Evolutionary conservation across 2,888 invertebrate species (phyloP).

Genomic region (Chrysotoxum bicinctum): DNA sequence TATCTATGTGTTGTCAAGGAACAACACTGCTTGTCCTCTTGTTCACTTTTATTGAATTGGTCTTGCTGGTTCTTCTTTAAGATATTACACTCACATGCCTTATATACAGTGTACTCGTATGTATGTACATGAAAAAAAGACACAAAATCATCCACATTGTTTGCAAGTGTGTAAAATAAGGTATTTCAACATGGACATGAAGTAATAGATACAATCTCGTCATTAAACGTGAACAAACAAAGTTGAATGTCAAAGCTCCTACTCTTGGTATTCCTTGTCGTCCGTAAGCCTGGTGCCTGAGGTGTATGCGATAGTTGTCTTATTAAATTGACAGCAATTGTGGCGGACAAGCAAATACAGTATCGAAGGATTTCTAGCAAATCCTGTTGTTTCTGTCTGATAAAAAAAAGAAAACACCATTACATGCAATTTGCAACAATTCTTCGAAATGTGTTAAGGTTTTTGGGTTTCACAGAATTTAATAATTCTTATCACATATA

Average conservation of each 20-base stretch:
- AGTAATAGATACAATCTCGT: conserved; percentile 30
- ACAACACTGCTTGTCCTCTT: not conserved
- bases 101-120: not conserved
- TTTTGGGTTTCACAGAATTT: too few relatives aligned
- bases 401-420: not conserved
- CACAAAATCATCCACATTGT: not conserved
- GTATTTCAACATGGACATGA: not conserved
- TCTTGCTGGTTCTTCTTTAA: not conserved
- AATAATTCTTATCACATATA: too few relatives aligned
- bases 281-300: not conserved
- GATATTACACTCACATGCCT: not conserved
- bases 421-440: not conserved
- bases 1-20: not conserved
- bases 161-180: conserved; percentile 2
- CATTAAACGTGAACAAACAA: conserved; percentile 52
- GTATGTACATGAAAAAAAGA: not conserved
- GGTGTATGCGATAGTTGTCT: conserved; percentile 19
- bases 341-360: conserved; percentile 38
- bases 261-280: not conserved
- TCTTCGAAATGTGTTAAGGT: not conserved
- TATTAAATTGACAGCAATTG: conserved; percentile 66
- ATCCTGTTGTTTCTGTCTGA: not conserved
- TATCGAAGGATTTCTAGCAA: conserved; percentile 22
- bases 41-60: conserved; percentile 26
- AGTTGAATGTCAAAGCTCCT: not conserved